Conservation (phyloP, 2,888 invertebrate genomes). For the Entomobrya multifasciata region DNA sequence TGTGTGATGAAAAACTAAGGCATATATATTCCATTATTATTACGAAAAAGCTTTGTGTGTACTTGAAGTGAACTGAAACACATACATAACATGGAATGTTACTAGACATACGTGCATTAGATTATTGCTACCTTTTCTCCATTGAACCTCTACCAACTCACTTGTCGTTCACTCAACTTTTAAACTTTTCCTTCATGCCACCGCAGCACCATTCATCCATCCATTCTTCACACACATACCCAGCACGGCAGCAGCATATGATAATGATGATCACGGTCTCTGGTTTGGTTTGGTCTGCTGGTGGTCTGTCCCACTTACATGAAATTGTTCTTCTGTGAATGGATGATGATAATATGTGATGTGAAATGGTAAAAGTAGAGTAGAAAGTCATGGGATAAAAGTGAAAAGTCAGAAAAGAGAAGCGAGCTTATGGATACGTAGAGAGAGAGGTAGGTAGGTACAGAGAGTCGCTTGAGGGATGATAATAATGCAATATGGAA, state of each 20-base stretch:
- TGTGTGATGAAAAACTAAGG: background rate
- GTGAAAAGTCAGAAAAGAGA: too few species aligned
- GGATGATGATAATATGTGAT: too few species aligned
- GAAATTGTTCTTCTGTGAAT: conserved; percentile 41
- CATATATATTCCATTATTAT: too few species aligned
- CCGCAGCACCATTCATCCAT: background rate
- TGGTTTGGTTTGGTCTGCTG: background rate
- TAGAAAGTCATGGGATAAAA: background rate
- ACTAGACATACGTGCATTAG: background rate
- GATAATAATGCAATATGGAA: background rate
- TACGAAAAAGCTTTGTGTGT: too few species aligned
- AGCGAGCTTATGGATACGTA: background rate
- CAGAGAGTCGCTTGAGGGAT: background rate
- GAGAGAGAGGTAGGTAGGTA: background rate
- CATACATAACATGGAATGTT: too few species aligned
- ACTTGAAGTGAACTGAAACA: too few species aligned
- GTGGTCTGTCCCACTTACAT: conserved; percentile 56
- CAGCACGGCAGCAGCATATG: background rate
- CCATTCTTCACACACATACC: too few species aligned
- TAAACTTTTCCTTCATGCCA: background rate
- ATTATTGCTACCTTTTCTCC: background rate
- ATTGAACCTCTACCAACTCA: too few species aligned
- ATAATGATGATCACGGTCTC: conserved; percentile 19
- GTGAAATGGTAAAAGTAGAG: conserved; percentile 8
- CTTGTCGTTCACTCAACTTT: conserved; percentile 27